phyloP scores from a whole-genome alignment of 1,140 invertebrate genomes.

The Diplogasteroides magnus region DNA sequence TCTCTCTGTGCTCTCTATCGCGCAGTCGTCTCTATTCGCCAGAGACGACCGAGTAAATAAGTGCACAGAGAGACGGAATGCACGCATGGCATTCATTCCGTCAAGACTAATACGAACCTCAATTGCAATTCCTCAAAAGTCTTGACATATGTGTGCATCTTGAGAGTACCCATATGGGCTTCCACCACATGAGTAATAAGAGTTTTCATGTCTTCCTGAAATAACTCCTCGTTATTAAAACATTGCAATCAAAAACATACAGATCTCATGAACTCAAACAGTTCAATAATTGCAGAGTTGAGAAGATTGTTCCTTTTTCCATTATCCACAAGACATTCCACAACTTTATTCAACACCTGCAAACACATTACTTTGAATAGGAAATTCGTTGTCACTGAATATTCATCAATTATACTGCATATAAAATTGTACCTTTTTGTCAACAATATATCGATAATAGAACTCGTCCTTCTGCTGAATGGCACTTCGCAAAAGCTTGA shows the following conservation, averaged over 20 bases:
- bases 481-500: constrained; percentile 92
- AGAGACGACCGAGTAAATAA: too few species aligned
- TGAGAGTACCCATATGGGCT: constrained; percentile 35
- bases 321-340: constrained; percentile 90
- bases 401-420: constrained; percentile 56
- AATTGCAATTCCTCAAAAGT: too few species aligned
- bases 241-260: constrained; percentile 11
- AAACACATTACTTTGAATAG: not conserved
- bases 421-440: constrained; percentile 87
- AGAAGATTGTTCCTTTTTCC: constrained; percentile 95
- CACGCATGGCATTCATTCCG: too few species aligned
- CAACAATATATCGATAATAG: constrained; percentile 92
- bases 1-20: too few species aligned
- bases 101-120: too few species aligned
- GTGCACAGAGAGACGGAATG: too few species aligned
- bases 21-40: too few species aligned
- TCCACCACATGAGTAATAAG: constrained; percentile 46
- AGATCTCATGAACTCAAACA: constrained; percentile 88
- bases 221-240: constrained; percentile 10
- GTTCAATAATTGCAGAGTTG: constrained; percentile 95
- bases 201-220: constrained; percentile 45
- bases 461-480: constrained; percentile 96
- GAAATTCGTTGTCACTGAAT: not conserved
- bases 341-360: constrained; percentile 66
- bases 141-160: constrained; percentile 44